These are phyloP conservation scores for Meleagris gallopavo DNA, from an alignment of 2,113 vertebrate species.

Conservation along the genomic window DNA sequence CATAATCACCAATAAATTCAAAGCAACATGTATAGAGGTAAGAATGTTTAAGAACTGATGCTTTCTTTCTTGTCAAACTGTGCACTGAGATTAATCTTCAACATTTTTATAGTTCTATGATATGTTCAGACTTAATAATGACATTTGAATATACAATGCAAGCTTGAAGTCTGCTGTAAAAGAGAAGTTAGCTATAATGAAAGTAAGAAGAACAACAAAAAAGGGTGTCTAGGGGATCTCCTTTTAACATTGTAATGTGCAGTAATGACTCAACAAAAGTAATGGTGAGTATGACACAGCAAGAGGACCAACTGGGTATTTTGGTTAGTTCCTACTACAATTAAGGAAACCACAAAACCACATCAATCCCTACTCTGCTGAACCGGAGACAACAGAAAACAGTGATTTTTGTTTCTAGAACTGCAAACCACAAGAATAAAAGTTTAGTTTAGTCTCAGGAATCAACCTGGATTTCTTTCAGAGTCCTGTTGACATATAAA, in stretches of 20 bases:
- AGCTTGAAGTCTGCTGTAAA: neutral
- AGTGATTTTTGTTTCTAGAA: constrained; percentile 45
- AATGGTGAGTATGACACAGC: neutral
- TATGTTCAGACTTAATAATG: constrained; percentile 29
- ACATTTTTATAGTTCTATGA: neutral
- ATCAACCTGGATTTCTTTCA: neutral
- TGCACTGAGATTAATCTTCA: constrained; percentile 32
- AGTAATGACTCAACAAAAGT: constrained; percentile 21
- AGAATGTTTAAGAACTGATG: neutral
- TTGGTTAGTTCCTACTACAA: constrained; percentile 41
- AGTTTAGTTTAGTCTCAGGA: neutral
- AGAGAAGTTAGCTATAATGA: neutral
- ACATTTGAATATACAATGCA: neutral
- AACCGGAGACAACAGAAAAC: constrained; percentile 1
- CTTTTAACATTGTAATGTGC: neutral
- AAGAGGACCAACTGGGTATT: constrained; percentile 15
- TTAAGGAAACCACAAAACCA: constrained; percentile 74
- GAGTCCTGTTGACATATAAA: constrained; percentile 2
- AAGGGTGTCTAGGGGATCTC: neutral
- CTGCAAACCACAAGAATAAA: constrained; percentile 33
- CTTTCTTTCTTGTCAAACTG: neutral
- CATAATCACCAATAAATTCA: neutral
- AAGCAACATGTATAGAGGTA: neutral
- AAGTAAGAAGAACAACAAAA: neutral
- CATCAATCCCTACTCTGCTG: constrained; percentile 45